A percentile compares a stretch with the other conserved stretches of the same genome.
These are phyloP conservation scores for Eupeodes corollae DNA, from an alignment of 1,140 invertebrate genomes.

Conservation along the genomic window DNA sequence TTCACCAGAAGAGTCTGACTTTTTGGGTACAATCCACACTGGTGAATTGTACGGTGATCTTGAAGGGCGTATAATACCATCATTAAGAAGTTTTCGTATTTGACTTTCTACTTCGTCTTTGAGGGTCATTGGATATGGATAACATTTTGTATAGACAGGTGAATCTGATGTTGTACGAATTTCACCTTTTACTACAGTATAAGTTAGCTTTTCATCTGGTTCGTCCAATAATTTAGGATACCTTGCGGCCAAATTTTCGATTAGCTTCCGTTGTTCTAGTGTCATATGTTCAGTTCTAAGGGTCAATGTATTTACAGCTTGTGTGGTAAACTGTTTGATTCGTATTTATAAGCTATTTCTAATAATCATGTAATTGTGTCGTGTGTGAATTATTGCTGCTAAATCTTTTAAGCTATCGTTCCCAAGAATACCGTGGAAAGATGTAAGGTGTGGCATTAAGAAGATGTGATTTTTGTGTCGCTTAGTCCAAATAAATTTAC, in stretches of 20 bases:
- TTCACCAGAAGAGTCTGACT: slow-evolving; percentile 9
- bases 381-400: background rate
- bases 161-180: background rate
- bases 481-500: slow-evolving; percentile 3
- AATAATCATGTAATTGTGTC: background rate
- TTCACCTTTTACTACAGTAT: background rate
- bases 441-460: background rate
- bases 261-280: background rate
- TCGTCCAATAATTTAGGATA: background rate
- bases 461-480: slow-evolving; percentile 5
- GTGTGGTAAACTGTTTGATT: background rate
- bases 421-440: background rate
- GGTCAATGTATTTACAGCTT: background rate
- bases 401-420: background rate
- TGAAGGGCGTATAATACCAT: slow-evolving; percentile 20
- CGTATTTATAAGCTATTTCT: background rate
- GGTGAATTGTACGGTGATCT: slow-evolving; percentile 3
- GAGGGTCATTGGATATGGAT: slow-evolving; percentile 13
- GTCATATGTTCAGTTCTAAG: background rate
- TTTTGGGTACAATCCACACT: slow-evolving; percentile 3
- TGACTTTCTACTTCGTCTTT: slow-evolving; percentile 15
- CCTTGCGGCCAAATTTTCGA: background rate
- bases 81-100: slow-evolving; percentile 9
- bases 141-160: slow-evolving; percentile 8
- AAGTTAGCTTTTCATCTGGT: slow-evolving; percentile 1